These are phyloP conservation scores for Eubucco bourcierii DNA, from an alignment of 2,113 vertebrate genomes.

Conservation along the genomic window DNA sequence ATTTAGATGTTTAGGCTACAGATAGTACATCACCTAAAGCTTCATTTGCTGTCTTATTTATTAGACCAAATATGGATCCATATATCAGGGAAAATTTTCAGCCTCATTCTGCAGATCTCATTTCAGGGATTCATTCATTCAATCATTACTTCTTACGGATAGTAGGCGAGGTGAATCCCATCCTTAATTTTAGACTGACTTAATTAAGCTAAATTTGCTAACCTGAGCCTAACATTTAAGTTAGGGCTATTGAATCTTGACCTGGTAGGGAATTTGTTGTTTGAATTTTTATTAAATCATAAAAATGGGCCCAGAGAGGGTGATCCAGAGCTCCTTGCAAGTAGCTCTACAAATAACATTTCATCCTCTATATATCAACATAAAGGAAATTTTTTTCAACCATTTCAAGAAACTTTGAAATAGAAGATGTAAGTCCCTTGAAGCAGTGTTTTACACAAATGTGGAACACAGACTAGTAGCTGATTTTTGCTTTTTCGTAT, in stretches of 20 bases:
- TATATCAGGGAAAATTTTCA: neutral
- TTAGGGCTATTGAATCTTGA: neutral
- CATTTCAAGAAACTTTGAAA: neutral
- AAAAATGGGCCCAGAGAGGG: neutral
- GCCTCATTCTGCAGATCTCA: neutral
- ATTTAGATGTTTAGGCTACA: neutral
- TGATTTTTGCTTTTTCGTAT: neutral
- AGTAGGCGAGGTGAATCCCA: neutral
- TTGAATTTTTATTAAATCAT: constrained; percentile 23
- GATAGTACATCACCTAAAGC: neutral
- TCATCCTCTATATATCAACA: neutral
- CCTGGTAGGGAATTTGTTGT: neutral
- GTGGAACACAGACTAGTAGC: neutral
- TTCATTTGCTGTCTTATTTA: neutral
- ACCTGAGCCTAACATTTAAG: neutral
- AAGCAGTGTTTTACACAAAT: neutral
- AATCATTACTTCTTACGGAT: neutral
- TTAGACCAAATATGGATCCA: neutral
- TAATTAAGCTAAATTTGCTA: neutral
- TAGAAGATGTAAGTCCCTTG: neutral
- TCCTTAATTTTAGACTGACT: constrained; percentile 11
- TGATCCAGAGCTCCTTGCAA: neutral
- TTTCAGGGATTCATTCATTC: neutral
- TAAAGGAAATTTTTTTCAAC: neutral
- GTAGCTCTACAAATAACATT: neutral